Conservation (phyloP, 2,888 invertebrate genomes). For the Drepanosiphum platanoidis region DNA sequence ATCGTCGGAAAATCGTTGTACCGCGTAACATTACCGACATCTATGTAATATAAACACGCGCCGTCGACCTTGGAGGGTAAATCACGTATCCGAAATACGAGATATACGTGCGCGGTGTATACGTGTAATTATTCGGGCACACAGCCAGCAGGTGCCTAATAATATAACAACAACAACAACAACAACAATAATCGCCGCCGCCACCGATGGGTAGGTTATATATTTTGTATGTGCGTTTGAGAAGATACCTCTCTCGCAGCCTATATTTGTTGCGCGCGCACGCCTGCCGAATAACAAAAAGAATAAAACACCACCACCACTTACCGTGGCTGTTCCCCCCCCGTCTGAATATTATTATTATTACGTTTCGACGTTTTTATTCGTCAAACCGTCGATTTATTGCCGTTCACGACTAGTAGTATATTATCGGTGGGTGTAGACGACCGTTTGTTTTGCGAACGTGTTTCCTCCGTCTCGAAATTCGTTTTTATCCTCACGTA, state of each 20-base stretch:
- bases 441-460: neutral
- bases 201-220: neutral
- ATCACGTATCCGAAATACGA: constrained; percentile 47
- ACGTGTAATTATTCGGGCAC: constrained; percentile 9
- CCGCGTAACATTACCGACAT: too few species aligned
- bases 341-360: constrained; percentile 31
- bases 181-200: constrained; percentile 27
- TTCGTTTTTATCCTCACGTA: neutral
- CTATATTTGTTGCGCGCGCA: constrained; percentile 1
- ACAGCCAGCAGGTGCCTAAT: constrained; percentile 45
- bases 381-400: constrained; percentile 46
- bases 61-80: constrained; percentile 37
- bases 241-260: constrained; percentile 1
- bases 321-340: constrained; percentile 6
- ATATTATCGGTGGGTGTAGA: neutral
- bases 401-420: constrained; percentile 10
- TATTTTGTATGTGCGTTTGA: neutral
- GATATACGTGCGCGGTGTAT: neutral
- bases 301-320: neutral
- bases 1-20: too few species aligned
- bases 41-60: neutral
- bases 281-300: constrained; percentile 41
- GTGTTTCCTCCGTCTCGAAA: neutral
- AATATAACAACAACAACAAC: constrained; percentile 22
- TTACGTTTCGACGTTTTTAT: constrained; percentile 34